Base-by-base conservation (phyloP, 2,113 vertebrate species). In the Halcyon senegalensis region DNA sequence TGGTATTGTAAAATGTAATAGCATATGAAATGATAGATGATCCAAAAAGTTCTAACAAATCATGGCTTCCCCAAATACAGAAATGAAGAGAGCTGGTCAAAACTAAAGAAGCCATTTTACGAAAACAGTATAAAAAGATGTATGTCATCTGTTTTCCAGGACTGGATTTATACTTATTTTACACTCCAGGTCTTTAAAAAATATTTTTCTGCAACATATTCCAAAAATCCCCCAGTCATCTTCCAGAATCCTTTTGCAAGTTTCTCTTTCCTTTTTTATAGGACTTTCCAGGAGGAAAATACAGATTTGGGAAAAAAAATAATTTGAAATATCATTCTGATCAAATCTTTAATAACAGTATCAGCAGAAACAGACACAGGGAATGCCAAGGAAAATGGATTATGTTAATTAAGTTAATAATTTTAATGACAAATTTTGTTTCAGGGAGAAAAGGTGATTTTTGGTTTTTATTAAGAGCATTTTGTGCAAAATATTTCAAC, bases 281-380 rank as follows among this genome's bases (percentile, higher is more conserved):
- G 33, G 39, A 89, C 33, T 87, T 94, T 78, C 30, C 53, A 55
- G n/a, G 37, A 85, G 62, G 31, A 84, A 89, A 93, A 73, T 10
- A 44, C 21, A 6, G 66, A 39, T 62, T 69, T 92, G 76, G n/a
- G 53, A 76, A 95, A 95, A 79, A 92, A 89, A 93, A 87, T 64
- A 78, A 72, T 73, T 87, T 31, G 30, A 79, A 90, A 82, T 46
- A 73, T 44, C 27, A 39, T 84, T 94, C 62, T 73, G 77, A 96
- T 94, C 86, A 84, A 72, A 94, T 87, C 76, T 89, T 72, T 87
- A 69, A 62, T 94, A 94, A 73, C n/a, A 82, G 16, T 82, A 91
- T 94, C 90, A 93, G 77, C 50, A 91, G 77, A 91, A 92, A 68
- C 60, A 95, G 80, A 90, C 39, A 35, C 7, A 9, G 51, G 30